These are phyloP conservation scores for Diarsia brunnea DNA, from an alignment of 2,888 invertebrate species.

Conservation along the genomic window DNA sequence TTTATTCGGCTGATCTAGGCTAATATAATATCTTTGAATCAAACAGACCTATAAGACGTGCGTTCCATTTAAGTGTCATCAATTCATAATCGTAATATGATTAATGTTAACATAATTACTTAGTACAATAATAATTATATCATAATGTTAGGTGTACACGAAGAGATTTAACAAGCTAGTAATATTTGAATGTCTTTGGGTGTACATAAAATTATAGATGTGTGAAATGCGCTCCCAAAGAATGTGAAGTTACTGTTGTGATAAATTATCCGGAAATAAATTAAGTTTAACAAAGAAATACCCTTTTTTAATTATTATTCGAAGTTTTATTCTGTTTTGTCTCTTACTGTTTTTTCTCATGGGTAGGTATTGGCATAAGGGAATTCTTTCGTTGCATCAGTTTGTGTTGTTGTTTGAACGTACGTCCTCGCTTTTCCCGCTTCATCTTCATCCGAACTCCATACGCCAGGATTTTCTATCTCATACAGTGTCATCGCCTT, in stretches of 20 bases:
- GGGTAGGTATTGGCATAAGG: conserved; percentile 20
- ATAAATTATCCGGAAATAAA: background rate
- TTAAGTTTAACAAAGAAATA: background rate
- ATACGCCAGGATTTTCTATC: conserved; percentile 38
- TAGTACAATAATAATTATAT: no score
- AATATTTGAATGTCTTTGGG: no score
- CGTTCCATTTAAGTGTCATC: background rate
- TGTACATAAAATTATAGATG: background rate
- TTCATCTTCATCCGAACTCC: conserved; percentile 45
- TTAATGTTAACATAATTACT: no score
- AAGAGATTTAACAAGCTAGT: no score
- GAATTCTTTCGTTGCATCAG: conserved; percentile 24
- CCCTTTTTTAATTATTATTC: background rate
- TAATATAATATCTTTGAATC: no score
- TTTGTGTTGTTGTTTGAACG: conserved; percentile 31
- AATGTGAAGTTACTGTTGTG: background rate
- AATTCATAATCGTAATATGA: background rate
- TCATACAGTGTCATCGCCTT: conserved; percentile 41
- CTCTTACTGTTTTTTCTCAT: background rate
- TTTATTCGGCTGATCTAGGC: no score
- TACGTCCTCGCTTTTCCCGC: conserved; percentile 17
- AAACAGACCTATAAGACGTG: no score
- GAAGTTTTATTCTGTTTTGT: background rate
- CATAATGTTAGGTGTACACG: background rate
- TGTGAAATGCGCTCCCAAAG: background rate